A percentile compares a stretch with the other conserved stretches of the same genome.
Evolutionary conservation across 2,888 invertebrate genomes (phyloP).

Genomic region (Aquatica leii): DNA sequence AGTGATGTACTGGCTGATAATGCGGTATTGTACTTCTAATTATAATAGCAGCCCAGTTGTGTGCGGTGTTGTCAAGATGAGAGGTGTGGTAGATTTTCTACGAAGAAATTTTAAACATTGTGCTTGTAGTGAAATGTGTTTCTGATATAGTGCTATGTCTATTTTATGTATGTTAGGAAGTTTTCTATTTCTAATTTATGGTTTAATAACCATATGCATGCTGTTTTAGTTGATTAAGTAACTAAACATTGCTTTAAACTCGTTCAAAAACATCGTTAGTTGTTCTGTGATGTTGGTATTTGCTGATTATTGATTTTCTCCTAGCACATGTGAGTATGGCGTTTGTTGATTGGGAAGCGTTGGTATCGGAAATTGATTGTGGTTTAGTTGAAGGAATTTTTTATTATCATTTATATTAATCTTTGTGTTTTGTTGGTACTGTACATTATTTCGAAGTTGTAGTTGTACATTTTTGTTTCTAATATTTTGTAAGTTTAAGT

Average conservation of each 20-base stretch:
- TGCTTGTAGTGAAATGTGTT: not conserved
- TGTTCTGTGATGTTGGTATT: not conserved
- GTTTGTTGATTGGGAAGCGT: not conserved
- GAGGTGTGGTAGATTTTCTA: not conserved
- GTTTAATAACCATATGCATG: not conserved
- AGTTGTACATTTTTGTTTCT: no score
- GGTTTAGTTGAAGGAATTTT: not conserved
- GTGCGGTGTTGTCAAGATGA: not conserved
- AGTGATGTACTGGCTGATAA: no score
- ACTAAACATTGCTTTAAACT: no score
- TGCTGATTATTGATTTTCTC: not conserved
- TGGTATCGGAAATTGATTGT: not conserved
- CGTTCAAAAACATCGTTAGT: not conserved
- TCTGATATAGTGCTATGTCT: not conserved
- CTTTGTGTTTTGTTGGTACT: slow-evolving; percentile 23
- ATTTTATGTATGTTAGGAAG: no score
- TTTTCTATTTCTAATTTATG: no score
- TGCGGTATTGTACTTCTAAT: no score
- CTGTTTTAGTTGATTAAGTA: no score
- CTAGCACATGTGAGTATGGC: not conserved
- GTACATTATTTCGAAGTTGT: slow-evolving; percentile 15
- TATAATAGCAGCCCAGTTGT: no score
- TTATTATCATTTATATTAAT: slow-evolving; percentile 3
- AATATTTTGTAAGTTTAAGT: no score
- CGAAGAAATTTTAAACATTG: no score